phyloP scores from a whole-genome alignment of 1,140 invertebrate species.

The Solenopsis fugax region DNA sequence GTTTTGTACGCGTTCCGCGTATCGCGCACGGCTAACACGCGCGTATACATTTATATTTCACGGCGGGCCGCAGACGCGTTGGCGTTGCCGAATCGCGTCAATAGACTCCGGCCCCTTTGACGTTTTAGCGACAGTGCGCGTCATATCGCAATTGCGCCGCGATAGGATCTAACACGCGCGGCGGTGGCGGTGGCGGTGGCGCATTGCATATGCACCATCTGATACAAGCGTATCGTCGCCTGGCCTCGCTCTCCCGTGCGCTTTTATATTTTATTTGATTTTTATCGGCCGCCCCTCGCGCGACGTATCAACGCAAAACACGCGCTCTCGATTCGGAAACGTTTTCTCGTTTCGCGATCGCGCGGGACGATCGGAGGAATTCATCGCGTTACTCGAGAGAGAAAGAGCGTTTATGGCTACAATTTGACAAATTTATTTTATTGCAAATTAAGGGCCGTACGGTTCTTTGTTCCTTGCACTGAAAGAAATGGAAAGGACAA shows the following conservation, averaged over 20 bases:
- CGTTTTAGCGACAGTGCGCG: slow-evolving; percentile 47
- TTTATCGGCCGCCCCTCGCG: slow-evolving; percentile 51
- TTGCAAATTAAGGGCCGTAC: neutral
- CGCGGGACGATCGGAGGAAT: neutral
- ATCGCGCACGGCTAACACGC: slow-evolving; percentile 5
- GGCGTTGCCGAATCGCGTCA: slow-evolving; percentile 53
- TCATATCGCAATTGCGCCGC: slow-evolving; percentile 65
- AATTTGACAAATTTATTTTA: neutral
- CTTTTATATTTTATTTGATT: slow-evolving; percentile 74
- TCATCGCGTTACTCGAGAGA: neutral
- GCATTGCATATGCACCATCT: slow-evolving; percentile 36
- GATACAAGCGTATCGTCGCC: slow-evolving; percentile 23
- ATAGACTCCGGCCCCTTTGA: slow-evolving; percentile 50
- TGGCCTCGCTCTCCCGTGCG: neutral
- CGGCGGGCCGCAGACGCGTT: slow-evolving; percentile 28
- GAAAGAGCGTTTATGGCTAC: neutral
- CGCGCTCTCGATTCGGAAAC: slow-evolving; percentile 26
- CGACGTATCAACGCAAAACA: slow-evolving; percentile 28
- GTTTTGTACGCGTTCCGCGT: slow-evolving; percentile 13
- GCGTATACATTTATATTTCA: slow-evolving; percentile 60
- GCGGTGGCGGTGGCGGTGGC: neutral
- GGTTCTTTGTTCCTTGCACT: neutral
- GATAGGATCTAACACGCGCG: slow-evolving; percentile 64
- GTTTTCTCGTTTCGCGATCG: neutral
- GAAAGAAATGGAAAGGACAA: too few relatives aligned